These are phyloP conservation scores for Triplophysa tibetana DNA, from an alignment of 2,113 vertebrate species.

Conservation along the genomic window DNA sequence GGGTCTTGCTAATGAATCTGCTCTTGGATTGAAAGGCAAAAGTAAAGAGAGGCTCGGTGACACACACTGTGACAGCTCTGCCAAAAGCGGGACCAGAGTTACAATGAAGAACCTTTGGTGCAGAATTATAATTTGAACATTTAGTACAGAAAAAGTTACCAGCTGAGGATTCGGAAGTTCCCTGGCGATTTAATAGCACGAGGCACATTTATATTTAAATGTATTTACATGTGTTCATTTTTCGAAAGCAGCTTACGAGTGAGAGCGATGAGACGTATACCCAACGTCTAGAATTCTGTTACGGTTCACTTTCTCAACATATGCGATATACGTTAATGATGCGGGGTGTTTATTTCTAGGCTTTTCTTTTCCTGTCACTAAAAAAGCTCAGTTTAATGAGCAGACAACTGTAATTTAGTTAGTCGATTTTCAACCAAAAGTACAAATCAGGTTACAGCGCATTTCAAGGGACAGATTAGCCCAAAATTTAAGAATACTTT, in stretches of 20 bases:
- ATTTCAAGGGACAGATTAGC: no score
- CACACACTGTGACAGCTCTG: neutral
- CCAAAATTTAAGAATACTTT: no score
- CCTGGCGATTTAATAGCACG: slow-evolving; percentile 20
- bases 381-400: neutral
- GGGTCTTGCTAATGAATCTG: slow-evolving; percentile 37
- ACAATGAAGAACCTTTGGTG: slow-evolving; percentile 37
- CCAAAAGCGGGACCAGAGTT: slow-evolving; percentile 24
- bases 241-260: slow-evolving; percentile 2
- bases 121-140: slow-evolving; percentile 16
- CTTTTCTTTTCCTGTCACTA: neutral
- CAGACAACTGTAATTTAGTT: neutral
- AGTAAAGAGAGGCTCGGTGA: slow-evolving; percentile 27
- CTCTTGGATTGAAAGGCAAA: slow-evolving; percentile 41
- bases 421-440: slow-evolving; percentile 1
- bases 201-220: slow-evolving; percentile 29
- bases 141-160: slow-evolving; percentile 5
- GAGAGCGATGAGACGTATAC: slow-evolving; percentile 15
- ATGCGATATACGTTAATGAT: slow-evolving; percentile 9
- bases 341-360: slow-evolving; percentile 16
- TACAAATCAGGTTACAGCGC: neutral
- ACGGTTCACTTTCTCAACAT: neutral
- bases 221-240: slow-evolving; percentile 37
- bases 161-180: slow-evolving; percentile 26
- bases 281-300: neutral